Percentiles rank a stretch among this genome's conserved stretches.
Evolutionary conservation across 2,113 vertebrate species (phyloP).

Genomic region (Taurulus bubalis): DNA sequence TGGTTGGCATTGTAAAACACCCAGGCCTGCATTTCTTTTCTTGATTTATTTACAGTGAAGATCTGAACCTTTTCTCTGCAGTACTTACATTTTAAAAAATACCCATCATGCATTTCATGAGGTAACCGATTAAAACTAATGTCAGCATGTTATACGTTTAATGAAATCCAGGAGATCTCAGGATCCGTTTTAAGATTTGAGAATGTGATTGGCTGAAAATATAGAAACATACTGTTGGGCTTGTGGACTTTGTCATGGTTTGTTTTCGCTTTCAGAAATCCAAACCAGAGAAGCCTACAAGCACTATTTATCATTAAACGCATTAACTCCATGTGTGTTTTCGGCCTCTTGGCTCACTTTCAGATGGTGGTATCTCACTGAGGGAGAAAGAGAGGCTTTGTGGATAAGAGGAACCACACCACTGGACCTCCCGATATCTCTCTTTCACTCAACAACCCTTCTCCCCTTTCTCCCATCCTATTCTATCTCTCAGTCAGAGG

Average conservation of each 20-base stretch:
- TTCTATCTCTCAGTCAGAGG: slow-evolving; percentile 45
- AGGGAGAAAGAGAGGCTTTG: slow-evolving; percentile 31
- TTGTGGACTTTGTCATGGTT: slow-evolving; percentile 28
- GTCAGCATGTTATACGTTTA: neutral
- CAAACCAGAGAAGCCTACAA: slow-evolving; percentile 55
- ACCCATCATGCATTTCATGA: neutral
- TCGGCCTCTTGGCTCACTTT: slow-evolving; percentile 36
- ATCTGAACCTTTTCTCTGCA: neutral
- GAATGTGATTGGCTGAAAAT: slow-evolving; percentile 13
- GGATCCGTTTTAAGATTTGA: slow-evolving; percentile 4
- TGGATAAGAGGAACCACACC: slow-evolving; percentile 55
- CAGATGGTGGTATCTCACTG: slow-evolving; percentile 44
- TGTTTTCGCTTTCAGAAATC: slow-evolving; percentile 66
- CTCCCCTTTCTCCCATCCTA: slow-evolving; percentile 42
- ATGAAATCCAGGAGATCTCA: neutral
- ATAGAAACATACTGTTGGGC: slow-evolving; percentile 35
- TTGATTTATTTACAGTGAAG: neutral
- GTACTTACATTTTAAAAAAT: neutral
- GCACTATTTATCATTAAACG: slow-evolving; percentile 54
- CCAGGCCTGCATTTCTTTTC: too few relatives aligned
- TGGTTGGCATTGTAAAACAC: neutral
- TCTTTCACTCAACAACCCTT: slow-evolving; percentile 29
- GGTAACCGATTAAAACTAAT: neutral
- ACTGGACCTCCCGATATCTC: slow-evolving; percentile 27
- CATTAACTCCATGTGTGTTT: slow-evolving; percentile 59